These are phyloP conservation scores for Stomatorhinus walkeri DNA, from an alignment of 2,797 vertebrate species.

Conservation along the genomic window DNA sequence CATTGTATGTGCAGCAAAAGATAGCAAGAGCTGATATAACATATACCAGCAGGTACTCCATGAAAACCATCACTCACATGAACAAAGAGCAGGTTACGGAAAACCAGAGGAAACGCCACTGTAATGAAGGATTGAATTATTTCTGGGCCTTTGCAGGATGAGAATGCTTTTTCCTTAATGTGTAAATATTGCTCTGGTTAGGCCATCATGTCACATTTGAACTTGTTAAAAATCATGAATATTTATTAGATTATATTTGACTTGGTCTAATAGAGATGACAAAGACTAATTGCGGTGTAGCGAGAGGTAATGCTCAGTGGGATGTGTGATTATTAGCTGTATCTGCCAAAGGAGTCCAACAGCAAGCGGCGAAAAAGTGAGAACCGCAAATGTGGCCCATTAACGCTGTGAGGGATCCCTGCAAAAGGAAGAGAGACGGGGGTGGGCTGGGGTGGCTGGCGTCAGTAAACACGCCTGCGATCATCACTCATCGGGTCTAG, in stretches of 20 bases:
- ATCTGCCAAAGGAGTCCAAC: slow-evolving; percentile 21
- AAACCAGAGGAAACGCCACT: neutral
- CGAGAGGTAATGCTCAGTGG: slow-evolving; percentile 13
- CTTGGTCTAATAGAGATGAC: slow-evolving; percentile 16
- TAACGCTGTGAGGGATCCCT: slow-evolving; percentile 11
- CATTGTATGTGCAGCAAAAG: neutral
- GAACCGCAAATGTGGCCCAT: neutral
- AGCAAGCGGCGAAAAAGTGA: slow-evolving; percentile 10
- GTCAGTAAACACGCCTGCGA: neutral
- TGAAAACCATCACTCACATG: neutral
- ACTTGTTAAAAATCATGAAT: slow-evolving; percentile 9
- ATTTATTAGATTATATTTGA: slow-evolving; percentile 15
- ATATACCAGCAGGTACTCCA: neutral
- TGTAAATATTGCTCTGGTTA: neutral
- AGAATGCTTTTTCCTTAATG: neutral
- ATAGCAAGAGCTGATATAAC: neutral
- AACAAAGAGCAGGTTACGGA: neutral
- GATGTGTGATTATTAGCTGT: slow-evolving; percentile 13
- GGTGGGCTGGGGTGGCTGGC: neutral
- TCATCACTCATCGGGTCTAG: slow-evolving; percentile 8
- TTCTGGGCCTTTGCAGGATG: neutral
- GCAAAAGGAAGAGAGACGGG: slow-evolving; percentile 13
- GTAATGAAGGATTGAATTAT: neutral
- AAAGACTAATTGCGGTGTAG: slow-evolving; percentile 11
- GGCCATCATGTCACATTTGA: slow-evolving; percentile 10